Evolutionary conservation across 2,888 invertebrate genomes (phyloP), one percentile per base, ranked within the genome.

Genomic region (Sceliomorpha sp.): DNA sequence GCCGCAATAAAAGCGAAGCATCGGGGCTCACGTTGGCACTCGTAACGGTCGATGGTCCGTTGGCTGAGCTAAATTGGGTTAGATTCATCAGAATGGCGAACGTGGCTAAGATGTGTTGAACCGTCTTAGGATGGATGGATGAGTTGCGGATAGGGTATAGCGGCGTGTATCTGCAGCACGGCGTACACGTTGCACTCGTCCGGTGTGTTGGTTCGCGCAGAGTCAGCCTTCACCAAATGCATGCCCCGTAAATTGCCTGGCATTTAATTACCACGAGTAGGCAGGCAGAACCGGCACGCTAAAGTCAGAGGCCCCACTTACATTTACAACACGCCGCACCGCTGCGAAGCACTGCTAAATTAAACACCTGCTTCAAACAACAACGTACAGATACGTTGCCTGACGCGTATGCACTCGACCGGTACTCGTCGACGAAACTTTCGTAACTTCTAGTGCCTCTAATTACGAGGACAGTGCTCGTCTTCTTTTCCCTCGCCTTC

Each of bases 261-360:
- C 85, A 86, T 86, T 87, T 87, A 87, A 87, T 87, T 87, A 87
- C 84, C 82, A 78, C 75, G 84, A 86, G 83, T 86, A 85, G 81
- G 80, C 80, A 85, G 81, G 78, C 79, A 82, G 78, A 70, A 73
- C 75, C 66, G 73, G 73, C 80, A 81, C 76, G 80, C 78, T 78
- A 81, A 78, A 80, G 77, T 77, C 74, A 76, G 59, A 51, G 68
- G 56, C 62, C 58, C 67, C 63, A 51, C 72, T 70, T 53, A 51
- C 58, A 72, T 72, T 70, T 63, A 48, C 50, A 58, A 75, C 72
- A 70, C 56, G 70, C 71, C 55, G 75, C 71, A 73, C 72, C 67
- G 70, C 75, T 76, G 69, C 75, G 76, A 74, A 76, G 79, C 75
- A 75, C 76, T 70, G 82, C 76, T 82, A 83, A 83, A 82, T 83